These are phyloP conservation scores for Neoscelio sp. DNA, from an alignment of 2,888 invertebrate species.

Conservation along the genomic window DNA sequence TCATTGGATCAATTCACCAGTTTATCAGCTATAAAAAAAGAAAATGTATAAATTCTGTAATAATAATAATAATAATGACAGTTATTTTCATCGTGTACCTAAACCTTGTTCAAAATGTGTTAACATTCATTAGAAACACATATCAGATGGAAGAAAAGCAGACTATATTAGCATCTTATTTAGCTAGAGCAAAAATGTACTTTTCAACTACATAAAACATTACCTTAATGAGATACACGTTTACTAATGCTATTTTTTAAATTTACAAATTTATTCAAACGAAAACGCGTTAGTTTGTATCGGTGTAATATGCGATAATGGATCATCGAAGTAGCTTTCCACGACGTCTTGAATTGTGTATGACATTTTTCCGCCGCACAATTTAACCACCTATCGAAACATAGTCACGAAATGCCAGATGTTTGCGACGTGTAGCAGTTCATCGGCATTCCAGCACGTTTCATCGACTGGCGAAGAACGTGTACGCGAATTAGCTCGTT, in stretches of 20 bases:
- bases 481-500: slow-evolving; percentile 46
- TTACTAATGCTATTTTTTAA: slow-evolving; percentile 3
- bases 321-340: slow-evolving; percentile 9
- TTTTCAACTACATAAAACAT: slow-evolving; percentile 19
- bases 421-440: slow-evolving; percentile 51
- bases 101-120: slow-evolving; percentile 42
- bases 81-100: slow-evolving; percentile 32
- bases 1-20: no score
- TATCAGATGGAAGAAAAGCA: slow-evolving; percentile 37
- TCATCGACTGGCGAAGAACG: slow-evolving; percentile 37
- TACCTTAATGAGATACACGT: slow-evolving; percentile 8
- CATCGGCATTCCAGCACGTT: slow-evolving; percentile 55
- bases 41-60: no score
- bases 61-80: slow-evolving; percentile 9
- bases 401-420: slow-evolving; percentile 57
- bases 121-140: slow-evolving; percentile 46
- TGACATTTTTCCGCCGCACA: slow-evolving; percentile 29
- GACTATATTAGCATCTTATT: slow-evolving; percentile 52
- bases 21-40: no score
- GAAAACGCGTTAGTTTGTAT: slow-evolving; percentile 1
- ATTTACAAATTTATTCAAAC: neutral
- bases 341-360: slow-evolving; percentile 16
- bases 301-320: slow-evolving; percentile 26
- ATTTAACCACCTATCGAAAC: slow-evolving; percentile 51
- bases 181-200: slow-evolving; percentile 9